These are phyloP conservation scores for Drosophila subquinaria DNA, from an alignment of 2,888 invertebrate species.

Conservation along the genomic window DNA sequence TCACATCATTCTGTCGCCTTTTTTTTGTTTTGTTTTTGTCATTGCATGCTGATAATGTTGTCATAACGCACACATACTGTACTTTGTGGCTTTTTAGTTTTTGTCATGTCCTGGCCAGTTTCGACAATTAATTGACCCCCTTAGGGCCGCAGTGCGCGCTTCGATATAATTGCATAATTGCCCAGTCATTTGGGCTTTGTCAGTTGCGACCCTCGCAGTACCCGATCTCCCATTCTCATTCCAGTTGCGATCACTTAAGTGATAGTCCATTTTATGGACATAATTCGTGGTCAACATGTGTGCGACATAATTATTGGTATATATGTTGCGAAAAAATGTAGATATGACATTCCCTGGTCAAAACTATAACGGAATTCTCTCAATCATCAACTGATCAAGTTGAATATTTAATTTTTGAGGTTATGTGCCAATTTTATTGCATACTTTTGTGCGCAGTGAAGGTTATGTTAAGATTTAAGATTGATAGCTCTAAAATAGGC, in stretches of 20 bases:
- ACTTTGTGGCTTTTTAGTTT: conserved; percentile 64
- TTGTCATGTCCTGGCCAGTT: conserved; percentile 18
- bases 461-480: not conserved
- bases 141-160: conserved; percentile 46
- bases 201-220: conserved; percentile 68
- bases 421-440: conserved; percentile 34
- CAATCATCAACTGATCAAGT: conserved; percentile 45
- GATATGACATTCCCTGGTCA: not conserved
- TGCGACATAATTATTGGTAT: conserved; percentile 77
- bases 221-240: conserved; percentile 6
- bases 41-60: conserved; percentile 67
- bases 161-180: conserved; percentile 79
- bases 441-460: conserved; percentile 44
- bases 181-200: conserved; percentile 71
- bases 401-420: conserved; percentile 31
- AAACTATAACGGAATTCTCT: conserved; percentile 71
- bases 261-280: conserved; percentile 77
- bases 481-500: too few species aligned
- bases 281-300: conserved; percentile 71
- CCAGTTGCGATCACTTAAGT: conserved; percentile 67
- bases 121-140: conserved; percentile 75
- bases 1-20: conserved; percentile 29
- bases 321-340: conserved; percentile 62
- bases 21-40: conserved; percentile 5
- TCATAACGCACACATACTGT: conserved; percentile 48